Evolutionary conservation across 2,888 invertebrate genomes (phyloP).

Genomic region (Operophtera brumata): DNA sequence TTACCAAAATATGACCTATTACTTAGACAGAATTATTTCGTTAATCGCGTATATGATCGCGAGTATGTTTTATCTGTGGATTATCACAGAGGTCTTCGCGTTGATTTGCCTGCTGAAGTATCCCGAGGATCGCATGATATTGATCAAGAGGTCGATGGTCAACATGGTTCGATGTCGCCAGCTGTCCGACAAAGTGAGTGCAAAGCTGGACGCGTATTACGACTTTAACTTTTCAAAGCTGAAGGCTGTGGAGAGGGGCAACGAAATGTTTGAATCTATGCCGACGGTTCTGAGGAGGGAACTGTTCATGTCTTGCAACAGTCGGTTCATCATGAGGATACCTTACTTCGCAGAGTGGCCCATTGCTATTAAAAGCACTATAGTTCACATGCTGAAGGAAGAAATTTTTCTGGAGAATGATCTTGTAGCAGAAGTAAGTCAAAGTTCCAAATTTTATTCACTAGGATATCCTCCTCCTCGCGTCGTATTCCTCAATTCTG

Average conservation of each 20-base stretch:
- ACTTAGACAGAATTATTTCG: conserved; percentile 36
- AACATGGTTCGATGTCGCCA: conserved; percentile 32
- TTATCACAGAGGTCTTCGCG: conserved; percentile 38
- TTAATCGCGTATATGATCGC: conserved; percentile 36
- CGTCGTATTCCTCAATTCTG: too few species aligned
- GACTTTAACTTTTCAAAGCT: conserved; percentile 31
- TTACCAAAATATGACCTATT: conserved; percentile 8
- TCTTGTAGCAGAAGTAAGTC: conserved; percentile 40
- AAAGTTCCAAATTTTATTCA: too few species aligned
- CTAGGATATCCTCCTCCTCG: too few species aligned
- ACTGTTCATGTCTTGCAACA: conserved; percentile 27
- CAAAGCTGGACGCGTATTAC: conserved; percentile 35
- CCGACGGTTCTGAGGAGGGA: conserved; percentile 39
- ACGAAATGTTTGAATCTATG: conserved; percentile 32
- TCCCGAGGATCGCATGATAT: conserved; percentile 26
- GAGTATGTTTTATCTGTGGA: conserved; percentile 42
- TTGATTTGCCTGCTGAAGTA: conserved; percentile 29
- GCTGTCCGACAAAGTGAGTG: conserved; percentile 35
- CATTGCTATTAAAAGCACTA: conserved; percentile 27
- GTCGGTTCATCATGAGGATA: conserved; percentile 31
- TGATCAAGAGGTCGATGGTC: conserved; percentile 18
- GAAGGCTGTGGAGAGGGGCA: conserved; percentile 30
- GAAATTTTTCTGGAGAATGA: conserved; percentile 38
- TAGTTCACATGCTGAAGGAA: conserved; percentile 34
- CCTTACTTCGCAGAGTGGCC: conserved; percentile 45